Conservation (phyloP, 2,113 vertebrate species). For the Dascyllus trimaculatus region DNA sequence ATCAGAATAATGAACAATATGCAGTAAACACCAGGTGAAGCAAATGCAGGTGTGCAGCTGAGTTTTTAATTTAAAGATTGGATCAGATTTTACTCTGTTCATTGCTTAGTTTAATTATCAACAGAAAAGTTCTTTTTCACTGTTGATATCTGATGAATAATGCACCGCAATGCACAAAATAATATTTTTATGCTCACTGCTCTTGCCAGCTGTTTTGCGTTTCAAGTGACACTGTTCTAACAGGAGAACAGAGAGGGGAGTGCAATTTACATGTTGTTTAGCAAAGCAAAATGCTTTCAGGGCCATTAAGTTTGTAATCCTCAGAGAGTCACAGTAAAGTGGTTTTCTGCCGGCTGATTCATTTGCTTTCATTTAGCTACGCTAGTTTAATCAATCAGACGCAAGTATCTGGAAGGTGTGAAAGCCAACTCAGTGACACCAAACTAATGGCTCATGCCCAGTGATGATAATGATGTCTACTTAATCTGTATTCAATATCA, state of each 20-base stretch:
- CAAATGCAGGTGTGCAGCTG: too few species aligned
- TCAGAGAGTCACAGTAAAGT: conserved; percentile 11
- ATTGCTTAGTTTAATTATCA: too few species aligned
- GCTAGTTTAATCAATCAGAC: conserved; percentile 47
- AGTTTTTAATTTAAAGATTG: too few species aligned
- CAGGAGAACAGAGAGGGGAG: not conserved
- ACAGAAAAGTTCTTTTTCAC: too few species aligned
- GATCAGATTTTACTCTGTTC: too few species aligned
- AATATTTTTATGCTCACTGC: too few species aligned
- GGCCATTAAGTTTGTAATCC: conserved; percentile 20
- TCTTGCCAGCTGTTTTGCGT: not conserved
- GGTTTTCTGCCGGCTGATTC: conserved; percentile 28
- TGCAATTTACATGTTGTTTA: conserved; percentile 21
- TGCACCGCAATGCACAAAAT: too few species aligned
- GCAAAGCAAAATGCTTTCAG: conserved; percentile 8
- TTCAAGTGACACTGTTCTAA: not conserved
- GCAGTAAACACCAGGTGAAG: too few species aligned
- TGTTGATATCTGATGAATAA: too few species aligned
- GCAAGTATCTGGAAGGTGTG: conserved; percentile 3
- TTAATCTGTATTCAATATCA: conserved; percentile 50
- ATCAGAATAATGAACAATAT: too few species aligned
- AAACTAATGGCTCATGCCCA: conserved; percentile 39
- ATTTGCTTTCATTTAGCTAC: conserved; percentile 41
- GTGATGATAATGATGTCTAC: conserved; percentile 29
- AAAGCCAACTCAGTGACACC: conserved; percentile 24